Evolutionary conservation across 2,113 vertebrate species (phyloP), one percentile per base, ranked within the genome.

Genomic region (Lampris incognitus): DNA sequence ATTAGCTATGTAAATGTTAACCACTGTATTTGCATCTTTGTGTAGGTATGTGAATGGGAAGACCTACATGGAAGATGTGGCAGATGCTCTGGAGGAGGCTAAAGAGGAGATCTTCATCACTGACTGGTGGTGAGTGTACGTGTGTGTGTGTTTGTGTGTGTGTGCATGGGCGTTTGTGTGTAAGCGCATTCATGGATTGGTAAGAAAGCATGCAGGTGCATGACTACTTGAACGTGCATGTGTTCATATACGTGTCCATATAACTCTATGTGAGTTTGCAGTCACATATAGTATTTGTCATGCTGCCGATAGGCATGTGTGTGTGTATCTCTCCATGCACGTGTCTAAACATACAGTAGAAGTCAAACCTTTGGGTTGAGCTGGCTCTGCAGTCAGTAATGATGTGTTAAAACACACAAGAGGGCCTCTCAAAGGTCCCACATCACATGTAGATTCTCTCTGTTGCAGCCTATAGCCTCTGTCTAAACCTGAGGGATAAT

Each of bases 41-140:
- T 88, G 89, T 90, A 99, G 97, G 98, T 99, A 98, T 69, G 97
- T 99, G 52, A 98, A 99, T 36, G 96, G 97, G 0, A 98, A 96
- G 91, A 95, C 94, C 3, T 99, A 98, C 92, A 99, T 99, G 81
- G 96, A 98, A 91, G 98, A 99, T 0, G 94, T 99, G 0, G 97
- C 98, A 0, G 85, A 98, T 40, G 97, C 97, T 50, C 93, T 99
- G 94, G 98, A 99, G 88, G 96, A 95, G 4, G 98, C 98, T 0
- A 95, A 94, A 56, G 98, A 99, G 72, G 98, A 99, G 75, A 99
- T 99, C 89, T 99, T 99, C 72, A 99, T 99, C 92, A 99, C 98
- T 0, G 98, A 99, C 85, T 99, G 98, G 98, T 99, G 98, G 98
- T 99, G 89, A 44, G 97, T 96, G 37, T 60, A 37, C 42, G 55